phyloP scores from a whole-genome alignment of 64 coral and sea anemone genomes.

The Montipora sp. region DNA sequence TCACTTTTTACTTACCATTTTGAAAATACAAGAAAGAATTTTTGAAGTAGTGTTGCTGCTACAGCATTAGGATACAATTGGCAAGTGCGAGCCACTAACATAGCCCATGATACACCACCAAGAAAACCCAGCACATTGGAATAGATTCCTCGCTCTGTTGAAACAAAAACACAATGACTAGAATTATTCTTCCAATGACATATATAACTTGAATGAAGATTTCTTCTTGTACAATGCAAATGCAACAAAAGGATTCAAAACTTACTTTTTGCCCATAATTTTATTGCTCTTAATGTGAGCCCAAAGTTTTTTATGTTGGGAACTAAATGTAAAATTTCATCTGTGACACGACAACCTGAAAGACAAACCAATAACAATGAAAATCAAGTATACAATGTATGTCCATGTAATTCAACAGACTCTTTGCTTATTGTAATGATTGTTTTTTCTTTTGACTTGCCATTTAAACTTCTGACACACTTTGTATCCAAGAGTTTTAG shows the following conservation, averaged over 20 bases:
- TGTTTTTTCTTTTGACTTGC: slow-evolving; percentile 29
- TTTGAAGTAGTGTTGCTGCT: slow-evolving; percentile 90
- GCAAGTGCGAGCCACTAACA: slow-evolving; percentile 97
- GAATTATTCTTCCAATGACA: background rate
- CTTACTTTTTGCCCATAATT: slow-evolving; percentile 99
- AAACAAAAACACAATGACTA: background rate
- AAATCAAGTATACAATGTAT: too few species aligned
- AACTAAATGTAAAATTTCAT: slow-evolving; percentile 97
- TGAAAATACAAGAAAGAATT: slow-evolving; percentile 98
- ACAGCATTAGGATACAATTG: slow-evolving; percentile 98
- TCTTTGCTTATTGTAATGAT: background rate
- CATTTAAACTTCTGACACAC: slow-evolving; percentile 96
- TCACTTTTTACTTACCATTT: slow-evolving; percentile 78
- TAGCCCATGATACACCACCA: slow-evolving; percentile 98
- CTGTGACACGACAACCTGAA: slow-evolving; percentile 91
- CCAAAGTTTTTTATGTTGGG: slow-evolving; percentile 90
- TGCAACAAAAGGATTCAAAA: background rate
- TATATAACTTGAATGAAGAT: too few species aligned
- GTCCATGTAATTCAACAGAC: background rate
- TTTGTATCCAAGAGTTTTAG: slow-evolving; percentile 95
- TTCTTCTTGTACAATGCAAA: background rate
- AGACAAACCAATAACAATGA: background rate
- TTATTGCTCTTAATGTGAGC: slow-evolving; percentile 85
- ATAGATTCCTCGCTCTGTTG: slow-evolving; percentile 88
- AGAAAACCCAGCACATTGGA: slow-evolving; percentile 97